Evolutionary conservation across 2,113 vertebrate species (phyloP), one percentile per base, ranked within the genome.

Genomic region (Ictidomys tridecemlineatus): DNA sequence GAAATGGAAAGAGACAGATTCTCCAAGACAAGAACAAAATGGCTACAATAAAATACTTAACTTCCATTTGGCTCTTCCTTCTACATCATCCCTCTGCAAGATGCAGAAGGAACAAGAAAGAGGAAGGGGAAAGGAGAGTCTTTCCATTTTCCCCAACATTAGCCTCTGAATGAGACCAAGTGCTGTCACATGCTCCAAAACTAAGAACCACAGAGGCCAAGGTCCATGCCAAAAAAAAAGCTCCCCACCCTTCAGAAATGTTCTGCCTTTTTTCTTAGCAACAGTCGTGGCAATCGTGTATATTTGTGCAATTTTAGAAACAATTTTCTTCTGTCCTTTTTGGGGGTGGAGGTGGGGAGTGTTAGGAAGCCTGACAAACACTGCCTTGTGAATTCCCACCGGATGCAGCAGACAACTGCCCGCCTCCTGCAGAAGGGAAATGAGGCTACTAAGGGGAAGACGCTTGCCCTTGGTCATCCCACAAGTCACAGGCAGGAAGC

Each of bases 341-440:
- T 42, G n/a, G 30, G 63, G 39, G 53, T 7, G 42, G 69, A 37
- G 42, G 72, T 85, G 76, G 24, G 51, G 76, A 18, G 39, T 16
- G 1, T 17, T 20, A 73, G 65, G 14, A 32, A 65, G 42, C 53
- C 39, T n/a, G 32, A 74, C 79, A 58, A 74, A 28, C 48, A 61
- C 16, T 9, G 72, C 51, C 85, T 88, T 53, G 72, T 69, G 63
- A 72, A 30, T 84, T 70, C 83, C 92, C 94, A 79, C 80, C 37
- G n/a, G 97, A 92, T 84, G 53, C 42, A 30, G 69, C 0, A 37
- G n/a, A 80, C 58, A 45, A 82, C 14, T 48, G 88, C 88, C 5
- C 53, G 45, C 70, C 69, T 85, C 94, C 51, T 95, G 63, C 82
- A 85, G 85, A 79, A 6, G 51, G 77, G 58, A 85, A 94, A 90